A percentile compares a stretch with the other conserved stretches of the same genome.
Evolutionary conservation across 1,140 invertebrate species (phyloP).

Genomic region (Cotesia chilonis): DNA sequence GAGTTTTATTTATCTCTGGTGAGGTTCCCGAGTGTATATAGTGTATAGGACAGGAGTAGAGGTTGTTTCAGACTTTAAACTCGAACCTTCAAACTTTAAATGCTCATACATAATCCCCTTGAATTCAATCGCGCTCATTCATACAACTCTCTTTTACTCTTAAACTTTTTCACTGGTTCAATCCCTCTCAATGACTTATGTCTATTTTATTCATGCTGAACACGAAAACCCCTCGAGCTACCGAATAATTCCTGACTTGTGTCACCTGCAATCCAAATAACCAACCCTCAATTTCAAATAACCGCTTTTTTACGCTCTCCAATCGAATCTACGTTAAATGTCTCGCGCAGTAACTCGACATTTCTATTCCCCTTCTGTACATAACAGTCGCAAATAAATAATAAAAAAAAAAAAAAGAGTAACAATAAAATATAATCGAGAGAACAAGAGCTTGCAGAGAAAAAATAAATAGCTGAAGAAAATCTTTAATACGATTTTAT

Average conservation of each 20-base stretch:
- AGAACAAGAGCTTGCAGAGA: not conserved
- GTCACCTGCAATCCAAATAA: slow-evolving; percentile 14
- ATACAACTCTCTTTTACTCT: no score
- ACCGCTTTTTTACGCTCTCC: slow-evolving; percentile 4
- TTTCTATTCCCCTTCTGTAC: not conserved
- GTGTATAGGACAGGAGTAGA: no score
- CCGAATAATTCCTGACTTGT: slow-evolving; percentile 19
- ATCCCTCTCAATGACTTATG: slow-evolving; percentile 12
- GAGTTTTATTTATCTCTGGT: slow-evolving; percentile 19
- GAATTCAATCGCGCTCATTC: not conserved
- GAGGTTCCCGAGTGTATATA: not conserved
- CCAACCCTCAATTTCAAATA: not conserved
- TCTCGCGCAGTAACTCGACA: slow-evolving; percentile 18
- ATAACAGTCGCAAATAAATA: slow-evolving; percentile 3
- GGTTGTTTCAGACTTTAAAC: not conserved
- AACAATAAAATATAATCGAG: slow-evolving; percentile 1
- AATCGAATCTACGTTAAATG: slow-evolving; percentile 26
- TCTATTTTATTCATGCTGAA: slow-evolving; percentile 25
- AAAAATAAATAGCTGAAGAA: slow-evolving; percentile 26
- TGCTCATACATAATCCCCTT: slow-evolving; percentile 13
- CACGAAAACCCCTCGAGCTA: slow-evolving; percentile 16
- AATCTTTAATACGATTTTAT: slow-evolving; percentile 47
- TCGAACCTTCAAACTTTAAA: not conserved
- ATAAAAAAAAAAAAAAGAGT: slow-evolving; percentile 6
- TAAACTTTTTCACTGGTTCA: not conserved